phyloP scores from a whole-genome alignment of 2,888 invertebrate species.

The Brassicogethes aeneus region DNA sequence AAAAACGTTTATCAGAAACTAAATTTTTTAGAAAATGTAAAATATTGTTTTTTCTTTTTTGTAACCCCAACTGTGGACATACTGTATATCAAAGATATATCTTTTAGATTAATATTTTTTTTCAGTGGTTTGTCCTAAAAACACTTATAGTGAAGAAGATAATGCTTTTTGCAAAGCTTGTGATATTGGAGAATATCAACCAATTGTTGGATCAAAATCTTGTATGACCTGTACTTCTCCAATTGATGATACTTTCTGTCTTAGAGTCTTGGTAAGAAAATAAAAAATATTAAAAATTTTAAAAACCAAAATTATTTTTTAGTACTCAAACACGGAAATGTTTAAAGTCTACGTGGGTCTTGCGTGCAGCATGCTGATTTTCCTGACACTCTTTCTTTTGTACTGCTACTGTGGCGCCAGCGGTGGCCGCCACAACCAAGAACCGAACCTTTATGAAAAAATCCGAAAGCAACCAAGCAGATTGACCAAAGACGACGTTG shows the following conservation, averaged over 20 bases:
- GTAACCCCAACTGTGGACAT: no score
- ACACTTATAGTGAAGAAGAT: conserved; percentile 34
- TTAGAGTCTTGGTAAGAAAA: conserved; percentile 29
- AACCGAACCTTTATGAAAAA: no score
- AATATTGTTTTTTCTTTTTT: no score
- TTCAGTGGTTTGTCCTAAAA: conserved; percentile 35
- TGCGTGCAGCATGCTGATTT: conserved; percentile 20
- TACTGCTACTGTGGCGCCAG: conserved; percentile 13
- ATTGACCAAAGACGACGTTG: no score
- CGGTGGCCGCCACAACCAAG: no score
- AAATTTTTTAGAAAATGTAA: no score
- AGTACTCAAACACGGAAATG: conserved; percentile 26
- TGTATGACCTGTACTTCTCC: conserved; percentile 34
- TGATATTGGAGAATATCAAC: conserved; percentile 36
- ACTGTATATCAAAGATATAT: no score
- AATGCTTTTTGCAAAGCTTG: conserved; percentile 33
- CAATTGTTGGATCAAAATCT: conserved; percentile 31
- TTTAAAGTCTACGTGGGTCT: conserved; percentile 28
- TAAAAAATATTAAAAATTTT: background rate
- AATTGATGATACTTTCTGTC: conserved; percentile 34
- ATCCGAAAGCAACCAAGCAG: no score
- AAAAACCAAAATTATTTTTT: conserved; percentile 9
- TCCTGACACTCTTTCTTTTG: conserved; percentile 17
- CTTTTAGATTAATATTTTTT: conserved; percentile 9
- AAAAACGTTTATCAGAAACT: no score